Percentiles rank a stretch among this genome's conserved stretches.
Evolutionary conservation across 2,888 invertebrate genomes (phyloP).

Genomic region (Octonoba sinensis): DNA sequence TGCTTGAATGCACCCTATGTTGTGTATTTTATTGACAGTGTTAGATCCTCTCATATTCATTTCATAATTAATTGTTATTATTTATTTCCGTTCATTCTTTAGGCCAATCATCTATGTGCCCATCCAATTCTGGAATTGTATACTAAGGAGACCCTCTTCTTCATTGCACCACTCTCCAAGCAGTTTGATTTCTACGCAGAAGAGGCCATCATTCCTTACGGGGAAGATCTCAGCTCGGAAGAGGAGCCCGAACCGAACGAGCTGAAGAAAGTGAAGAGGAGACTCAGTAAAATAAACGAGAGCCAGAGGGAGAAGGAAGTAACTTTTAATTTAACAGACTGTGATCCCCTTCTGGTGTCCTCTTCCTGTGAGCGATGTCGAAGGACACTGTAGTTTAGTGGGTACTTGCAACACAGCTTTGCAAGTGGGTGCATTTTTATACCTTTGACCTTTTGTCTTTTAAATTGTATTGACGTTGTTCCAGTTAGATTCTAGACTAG

Average conservation of each 20-base stretch:
- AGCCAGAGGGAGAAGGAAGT: not conserved
- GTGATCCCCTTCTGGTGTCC: constrained; percentile 36
- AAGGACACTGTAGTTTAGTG: constrained; percentile 15
- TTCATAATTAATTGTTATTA: too few species aligned
- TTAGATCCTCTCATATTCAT: too few species aligned
- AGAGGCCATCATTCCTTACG: constrained; percentile 68
- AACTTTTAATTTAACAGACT: constrained; percentile 21
- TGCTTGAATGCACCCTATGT: too few species aligned
- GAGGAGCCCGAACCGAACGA: constrained; percentile 21
- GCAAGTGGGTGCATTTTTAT: too few species aligned
- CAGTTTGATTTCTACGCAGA: constrained; percentile 73
- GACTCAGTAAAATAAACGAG: constrained; percentile 2
- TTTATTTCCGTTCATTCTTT: too few species aligned
- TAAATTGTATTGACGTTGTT: too few species aligned
- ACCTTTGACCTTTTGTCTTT: too few species aligned
- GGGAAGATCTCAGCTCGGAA: constrained; percentile 40
- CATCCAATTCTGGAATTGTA: constrained; percentile 73
- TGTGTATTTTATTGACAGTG: too few species aligned
- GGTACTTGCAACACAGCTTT: too few species aligned
- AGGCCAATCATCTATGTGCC: constrained; percentile 70
- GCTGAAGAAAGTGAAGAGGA: not conserved
- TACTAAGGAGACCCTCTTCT: constrained; percentile 70
- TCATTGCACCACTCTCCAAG: constrained; percentile 72
- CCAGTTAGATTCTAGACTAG: too few species aligned
- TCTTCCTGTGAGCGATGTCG: constrained; percentile 35